Conservation (phyloP, 2,797 vertebrate species). For the Sitta carolinensis region DNA sequence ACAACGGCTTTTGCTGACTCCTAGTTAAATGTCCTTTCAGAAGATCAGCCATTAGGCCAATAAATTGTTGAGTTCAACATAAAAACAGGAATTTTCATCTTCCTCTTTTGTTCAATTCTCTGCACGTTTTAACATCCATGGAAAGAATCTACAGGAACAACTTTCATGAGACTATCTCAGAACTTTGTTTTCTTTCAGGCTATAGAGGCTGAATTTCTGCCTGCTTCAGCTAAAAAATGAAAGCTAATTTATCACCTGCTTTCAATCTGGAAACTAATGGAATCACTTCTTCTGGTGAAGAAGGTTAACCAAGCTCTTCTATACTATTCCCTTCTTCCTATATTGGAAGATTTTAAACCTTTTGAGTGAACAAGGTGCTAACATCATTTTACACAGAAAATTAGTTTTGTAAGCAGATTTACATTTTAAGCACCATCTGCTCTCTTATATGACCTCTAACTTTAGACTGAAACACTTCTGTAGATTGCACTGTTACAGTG, state of each 20-base stretch:
- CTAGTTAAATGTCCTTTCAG: neutral
- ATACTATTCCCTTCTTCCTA: neutral
- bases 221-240: slow-evolving; percentile 33
- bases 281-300: slow-evolving; percentile 4
- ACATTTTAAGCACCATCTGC: neutral
- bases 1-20: neutral
- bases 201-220: neutral
- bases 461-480: slow-evolving; percentile 6
- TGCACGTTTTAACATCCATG: neutral
- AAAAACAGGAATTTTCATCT: neutral
- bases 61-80: neutral
- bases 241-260: slow-evolving; percentile 23
- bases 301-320: slow-evolving; percentile 15
- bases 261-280: neutral
- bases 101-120: neutral
- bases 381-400: slow-evolving; percentile 8
- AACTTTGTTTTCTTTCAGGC: slow-evolving; percentile 5
- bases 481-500: neutral
- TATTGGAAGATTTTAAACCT: neutral
- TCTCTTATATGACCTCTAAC: neutral
- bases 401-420: slow-evolving; percentile 26
- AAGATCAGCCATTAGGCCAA: neutral
- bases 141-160: neutral
- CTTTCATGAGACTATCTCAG: neutral
- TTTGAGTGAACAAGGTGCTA: neutral